Evolutionary conservation across 2,113 vertebrate genomes (phyloP), one percentile per base, ranked within the genome.

Genomic region (Colossoma macropomum): DNA sequence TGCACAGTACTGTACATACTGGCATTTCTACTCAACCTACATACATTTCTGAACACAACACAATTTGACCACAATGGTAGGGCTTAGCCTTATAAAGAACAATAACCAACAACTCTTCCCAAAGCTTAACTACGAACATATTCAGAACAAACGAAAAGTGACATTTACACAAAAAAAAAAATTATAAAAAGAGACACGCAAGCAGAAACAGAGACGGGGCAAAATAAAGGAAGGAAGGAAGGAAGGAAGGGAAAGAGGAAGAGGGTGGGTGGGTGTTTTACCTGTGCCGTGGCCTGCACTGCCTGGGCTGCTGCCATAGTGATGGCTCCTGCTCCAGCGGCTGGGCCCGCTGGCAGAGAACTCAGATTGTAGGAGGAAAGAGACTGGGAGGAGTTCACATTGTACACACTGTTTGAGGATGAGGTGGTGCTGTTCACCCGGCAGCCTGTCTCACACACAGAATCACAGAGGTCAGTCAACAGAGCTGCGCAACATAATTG

Each of bases 271-370:
- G 76, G 45, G 80, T 34, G 41, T 21, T 25, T 85, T 89, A 98
- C 98, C 97, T 99, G 98, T 6, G 97, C 98, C 0, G 98, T 99
- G 78, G 97, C 97, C 92, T 98, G 98, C 17, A 99, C 98, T 28
- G 98, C 98, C 91, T 99, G 98, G n/a, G 98, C 98, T 9, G 98
- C 98, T 76, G 98, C 98, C 96, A 99, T 98, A 90, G 96, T 98
- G 93, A 99, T 99, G 86, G 98, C 98, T n/a, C 97, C 97, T 8
- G 97, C 97, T 48, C 97, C 97, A 0, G 96, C 95, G 62, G 95
- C 96, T 21, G 93, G 91, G 1, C 93, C 95, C 0, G 96, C 94
- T 32, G 97, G 96, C 88, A 99, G 94, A 8, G 97, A 95, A 92
- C 95, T 96, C 86, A 98, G 94, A 88, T 96, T 98, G 92, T 99